phyloP scores from a whole-genome alignment of 2,113 vertebrate genomes.

The Megalops atlanticus region DNA sequence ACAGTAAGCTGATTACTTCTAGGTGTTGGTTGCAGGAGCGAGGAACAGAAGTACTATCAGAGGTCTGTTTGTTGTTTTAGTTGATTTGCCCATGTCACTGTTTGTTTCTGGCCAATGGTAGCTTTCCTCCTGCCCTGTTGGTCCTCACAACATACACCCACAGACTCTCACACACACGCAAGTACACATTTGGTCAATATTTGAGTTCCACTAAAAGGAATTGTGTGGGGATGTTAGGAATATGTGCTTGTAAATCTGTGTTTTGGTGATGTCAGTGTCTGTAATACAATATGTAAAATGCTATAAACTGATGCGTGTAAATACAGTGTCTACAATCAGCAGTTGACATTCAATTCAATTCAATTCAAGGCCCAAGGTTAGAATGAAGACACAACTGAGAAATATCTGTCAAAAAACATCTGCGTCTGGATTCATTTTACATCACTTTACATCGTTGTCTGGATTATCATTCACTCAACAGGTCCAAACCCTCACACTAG shows the following conservation, averaged over 20 bases:
- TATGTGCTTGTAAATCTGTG: neutral
- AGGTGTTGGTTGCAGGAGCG: neutral
- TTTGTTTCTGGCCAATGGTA: neutral
- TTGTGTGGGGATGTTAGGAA: neutral
- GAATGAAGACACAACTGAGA: neutral
- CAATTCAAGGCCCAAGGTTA: neutral
- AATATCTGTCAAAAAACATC: neutral
- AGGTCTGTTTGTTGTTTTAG: conserved; percentile 21
- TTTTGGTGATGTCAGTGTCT: neutral
- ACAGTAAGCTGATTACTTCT: neutral
- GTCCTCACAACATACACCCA: neutral
- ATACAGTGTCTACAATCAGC: neutral
- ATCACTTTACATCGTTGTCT: neutral
- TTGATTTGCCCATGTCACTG: conserved; percentile 5
- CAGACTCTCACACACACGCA: neutral
- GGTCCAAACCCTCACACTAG: neutral
- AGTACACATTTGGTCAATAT: neutral
- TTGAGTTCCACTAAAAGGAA: neutral
- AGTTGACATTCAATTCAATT: no score
- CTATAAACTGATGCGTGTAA: neutral
- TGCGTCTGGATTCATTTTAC: neutral
- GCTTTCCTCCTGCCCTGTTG: neutral
- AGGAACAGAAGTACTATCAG: neutral
- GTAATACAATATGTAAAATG: neutral
- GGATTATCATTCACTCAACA: neutral